phyloP scores from a whole-genome alignment of 1,140 invertebrate genomes.

The Aradophagus sp. region DNA sequence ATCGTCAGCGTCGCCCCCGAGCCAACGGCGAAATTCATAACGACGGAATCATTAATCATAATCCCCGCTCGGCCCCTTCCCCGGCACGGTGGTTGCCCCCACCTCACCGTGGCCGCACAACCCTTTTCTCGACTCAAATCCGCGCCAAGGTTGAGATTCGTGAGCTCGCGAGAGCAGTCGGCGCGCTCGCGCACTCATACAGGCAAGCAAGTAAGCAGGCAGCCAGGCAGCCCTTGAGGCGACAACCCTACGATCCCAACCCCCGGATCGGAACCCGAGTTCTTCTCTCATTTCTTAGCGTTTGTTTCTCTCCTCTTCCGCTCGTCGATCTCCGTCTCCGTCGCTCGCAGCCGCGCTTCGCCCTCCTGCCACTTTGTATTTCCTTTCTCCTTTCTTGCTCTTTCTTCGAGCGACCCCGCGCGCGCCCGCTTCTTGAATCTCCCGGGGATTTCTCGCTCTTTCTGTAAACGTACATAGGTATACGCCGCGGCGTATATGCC shows the following conservation, averaged over 20 bases:
- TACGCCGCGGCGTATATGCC: conserved; percentile 58
- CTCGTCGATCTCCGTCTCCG: conserved; percentile 33
- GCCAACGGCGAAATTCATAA: not conserved
- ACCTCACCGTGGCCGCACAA: too few relatives aligned
- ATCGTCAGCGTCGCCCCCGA: not conserved
- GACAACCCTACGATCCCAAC: conserved; percentile 60
- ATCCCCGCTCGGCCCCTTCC: not conserved
- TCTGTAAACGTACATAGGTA: conserved; percentile 57
- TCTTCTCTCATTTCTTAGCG: conserved; percentile 61
- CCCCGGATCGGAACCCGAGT: conserved; percentile 53
- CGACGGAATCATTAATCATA: conserved; percentile 20
- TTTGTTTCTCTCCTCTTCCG: conserved; percentile 56
- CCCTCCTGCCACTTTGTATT: conserved; percentile 47
- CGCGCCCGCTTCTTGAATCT: conserved; percentile 55
- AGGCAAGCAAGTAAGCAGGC: conserved; percentile 29
- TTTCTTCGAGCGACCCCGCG: conserved; percentile 46
- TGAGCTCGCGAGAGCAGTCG: conserved; percentile 20
- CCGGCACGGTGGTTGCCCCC: too few relatives aligned
- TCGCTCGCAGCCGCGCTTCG: conserved; percentile 41
- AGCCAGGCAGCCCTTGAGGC: conserved; percentile 47
- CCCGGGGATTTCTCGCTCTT: conserved; percentile 59
- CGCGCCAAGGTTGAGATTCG: conserved; percentile 71
- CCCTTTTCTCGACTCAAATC: conserved; percentile 73
- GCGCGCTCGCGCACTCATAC: conserved; percentile 44
- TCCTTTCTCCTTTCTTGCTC: conserved; percentile 56